Percentiles rank a stretch among this genome's conserved stretches.
phyloP scores from a whole-genome alignment of 2,797 vertebrate species.

The Borostomias antarcticus region DNA sequence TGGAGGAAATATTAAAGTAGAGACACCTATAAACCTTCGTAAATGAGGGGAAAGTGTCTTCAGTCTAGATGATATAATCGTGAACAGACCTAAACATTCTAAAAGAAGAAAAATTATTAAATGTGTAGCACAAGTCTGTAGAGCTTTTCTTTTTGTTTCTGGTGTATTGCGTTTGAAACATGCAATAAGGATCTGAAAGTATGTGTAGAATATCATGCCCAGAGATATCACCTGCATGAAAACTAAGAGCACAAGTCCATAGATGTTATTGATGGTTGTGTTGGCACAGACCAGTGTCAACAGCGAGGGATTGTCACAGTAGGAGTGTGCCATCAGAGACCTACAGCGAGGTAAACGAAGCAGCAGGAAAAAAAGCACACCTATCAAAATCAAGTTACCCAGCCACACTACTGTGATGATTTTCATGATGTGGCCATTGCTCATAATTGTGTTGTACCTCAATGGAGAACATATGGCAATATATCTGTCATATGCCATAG shows the following conservation, averaged over 20 bases:
- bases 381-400: conserved; percentile 44
- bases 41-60: conserved; percentile 40
- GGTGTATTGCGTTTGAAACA: conserved; percentile 66
- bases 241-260: conserved; percentile 54
- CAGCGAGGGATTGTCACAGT: conserved; percentile 73
- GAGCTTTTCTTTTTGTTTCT: conserved; percentile 72
- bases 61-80: conserved; percentile 69
- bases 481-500: conserved; percentile 81
- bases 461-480: conserved; percentile 80
- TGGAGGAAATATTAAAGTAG: conserved; percentile 64
- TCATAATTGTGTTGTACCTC: conserved; percentile 77
- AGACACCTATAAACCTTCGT: conserved; percentile 57
- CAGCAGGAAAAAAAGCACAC: conserved; percentile 66
- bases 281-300: conserved; percentile 68
- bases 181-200: conserved; percentile 68
- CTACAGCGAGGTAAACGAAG: conserved; percentile 70
- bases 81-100: conserved; percentile 74
- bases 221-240: conserved; percentile 52
- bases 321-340: conserved; percentile 54
- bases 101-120: conserved; percentile 67
- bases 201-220: conserved; percentile 65
- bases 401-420: conserved; percentile 66
- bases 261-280: conserved; percentile 75
- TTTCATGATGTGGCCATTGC: conserved; percentile 54
- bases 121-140: conserved; percentile 77